Conservation (phyloP, 2,888 invertebrate genomes). For the Aricia artaxerxes region DNA sequence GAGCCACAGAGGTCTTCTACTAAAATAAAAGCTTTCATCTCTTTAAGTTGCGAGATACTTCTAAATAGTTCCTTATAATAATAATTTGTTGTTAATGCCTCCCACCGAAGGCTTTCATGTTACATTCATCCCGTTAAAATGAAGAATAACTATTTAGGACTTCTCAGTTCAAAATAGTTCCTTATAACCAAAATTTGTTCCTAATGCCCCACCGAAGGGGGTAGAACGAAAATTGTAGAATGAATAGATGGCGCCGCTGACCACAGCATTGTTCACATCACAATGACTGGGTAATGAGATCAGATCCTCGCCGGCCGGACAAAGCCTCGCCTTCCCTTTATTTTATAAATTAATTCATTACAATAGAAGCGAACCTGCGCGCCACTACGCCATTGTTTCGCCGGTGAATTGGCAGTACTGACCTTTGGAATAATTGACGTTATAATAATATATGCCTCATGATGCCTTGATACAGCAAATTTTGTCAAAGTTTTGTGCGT, state of each 20-base stretch:
- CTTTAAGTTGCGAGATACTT: no score
- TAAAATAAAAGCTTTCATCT: no score
- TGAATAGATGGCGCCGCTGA: slow-evolving; percentile 58
- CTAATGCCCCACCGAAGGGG: neutral
- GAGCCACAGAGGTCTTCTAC: no score
- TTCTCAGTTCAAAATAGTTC: neutral
- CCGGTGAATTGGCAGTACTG: slow-evolving; percentile 67
- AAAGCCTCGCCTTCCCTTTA: slow-evolving; percentile 65
- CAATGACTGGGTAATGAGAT: slow-evolving; percentile 80
- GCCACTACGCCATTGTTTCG: slow-evolving; percentile 69
- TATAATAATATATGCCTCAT: slow-evolving; percentile 13
- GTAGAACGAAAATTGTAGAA: slow-evolving; percentile 37
- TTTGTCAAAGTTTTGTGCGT: neutral
- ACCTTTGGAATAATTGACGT: slow-evolving; percentile 42
- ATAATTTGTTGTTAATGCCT: no score
- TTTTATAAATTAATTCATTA: slow-evolving; percentile 80
- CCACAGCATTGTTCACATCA: slow-evolving; percentile 65
- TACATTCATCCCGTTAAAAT: neutral
- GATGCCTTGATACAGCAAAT: neutral
- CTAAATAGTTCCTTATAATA: no score
- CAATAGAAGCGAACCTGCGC: slow-evolving; percentile 73
- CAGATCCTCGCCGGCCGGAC: slow-evolving; percentile 74
- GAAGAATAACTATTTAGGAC: neutral
- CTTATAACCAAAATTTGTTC: neutral
- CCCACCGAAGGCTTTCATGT: no score